Percentiles rank a stretch among this genome's conserved stretches.
Conservation (phyloP, 2,113 vertebrate genomes). For the Python bivittatus region DNA sequence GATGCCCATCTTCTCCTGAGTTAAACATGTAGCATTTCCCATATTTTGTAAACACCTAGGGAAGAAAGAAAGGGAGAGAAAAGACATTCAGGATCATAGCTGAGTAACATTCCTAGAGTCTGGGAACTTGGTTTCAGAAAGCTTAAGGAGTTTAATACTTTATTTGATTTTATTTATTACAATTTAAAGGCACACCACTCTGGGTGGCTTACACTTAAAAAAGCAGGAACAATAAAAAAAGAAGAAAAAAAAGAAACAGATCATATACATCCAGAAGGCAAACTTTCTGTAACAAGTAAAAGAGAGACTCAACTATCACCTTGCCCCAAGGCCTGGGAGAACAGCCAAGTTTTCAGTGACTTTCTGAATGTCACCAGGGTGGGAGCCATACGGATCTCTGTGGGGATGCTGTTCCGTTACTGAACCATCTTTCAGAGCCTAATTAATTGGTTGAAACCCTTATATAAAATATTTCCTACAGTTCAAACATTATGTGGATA, state of each 20-base stretch:
- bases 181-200: not conserved
- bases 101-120: not conserved
- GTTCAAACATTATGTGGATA: not conserved
- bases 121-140: not conserved
- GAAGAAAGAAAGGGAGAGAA: slow-evolving; percentile 43
- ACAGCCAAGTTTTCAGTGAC: not conserved
- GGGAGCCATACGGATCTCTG: not conserved
- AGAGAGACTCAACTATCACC: not conserved
- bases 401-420: not conserved
- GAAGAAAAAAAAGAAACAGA: not conserved
- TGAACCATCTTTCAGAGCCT: not conserved
- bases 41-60: slow-evolving; percentile 96
- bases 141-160: not conserved
- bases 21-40: slow-evolving; percentile 99
- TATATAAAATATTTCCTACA: not conserved
- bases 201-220: not conserved
- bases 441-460: not conserved
- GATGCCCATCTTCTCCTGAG: slow-evolving; percentile 92
- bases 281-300: not conserved
- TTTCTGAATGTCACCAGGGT: not conserved
- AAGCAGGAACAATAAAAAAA: not conserved
- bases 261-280: not conserved
- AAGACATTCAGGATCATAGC: not conserved
- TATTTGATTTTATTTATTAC: not conserved
- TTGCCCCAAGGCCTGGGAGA: not conserved